A percentile compares a stretch with the other conserved stretches of the same genome.
Evolutionary conservation across 2,888 invertebrate genomes (phyloP).

Genomic region (Zaprionus lineosus): DNA sequence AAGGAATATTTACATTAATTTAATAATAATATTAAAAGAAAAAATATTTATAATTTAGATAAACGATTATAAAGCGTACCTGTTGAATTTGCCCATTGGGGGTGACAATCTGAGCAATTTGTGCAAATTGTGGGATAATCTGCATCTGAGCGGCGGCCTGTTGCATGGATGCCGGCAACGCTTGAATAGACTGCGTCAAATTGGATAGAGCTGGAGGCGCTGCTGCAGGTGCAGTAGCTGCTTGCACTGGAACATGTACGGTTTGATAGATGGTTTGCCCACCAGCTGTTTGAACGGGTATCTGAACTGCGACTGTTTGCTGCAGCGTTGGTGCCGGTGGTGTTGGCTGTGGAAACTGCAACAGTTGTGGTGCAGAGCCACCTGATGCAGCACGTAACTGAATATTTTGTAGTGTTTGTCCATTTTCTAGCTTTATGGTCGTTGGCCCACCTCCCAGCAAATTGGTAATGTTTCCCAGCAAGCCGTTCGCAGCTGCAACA

Average conservation of each 20-base stretch:
- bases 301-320: slow-evolving; percentile 94
- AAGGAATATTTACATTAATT: not conserved
- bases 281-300: slow-evolving; percentile 80
- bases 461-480: slow-evolving; percentile 78
- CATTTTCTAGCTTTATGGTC: slow-evolving; percentile 78
- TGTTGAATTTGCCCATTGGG: slow-evolving; percentile 95
- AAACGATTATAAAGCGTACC: slow-evolving; percentile 85
- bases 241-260: slow-evolving; percentile 95
- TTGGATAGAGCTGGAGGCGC: slow-evolving; percentile 84
- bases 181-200: slow-evolving; percentile 83
- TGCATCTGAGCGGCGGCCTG: slow-evolving; percentile 84
- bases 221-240: slow-evolving; percentile 84
- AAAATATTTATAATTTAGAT: no score
- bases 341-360: slow-evolving; percentile 80
- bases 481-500: slow-evolving; percentile 81
- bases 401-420: slow-evolving; percentile 87
- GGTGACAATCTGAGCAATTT: slow-evolving; percentile 92
- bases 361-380: slow-evolving; percentile 75
- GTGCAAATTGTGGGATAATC: slow-evolving; percentile 92
- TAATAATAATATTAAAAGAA: no score
- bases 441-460: slow-evolving; percentile 65
- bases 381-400: slow-evolving; percentile 85
- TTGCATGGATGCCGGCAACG: slow-evolving; percentile 80
- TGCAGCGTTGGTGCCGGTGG: slow-evolving; percentile 65
- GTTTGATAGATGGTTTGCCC: slow-evolving; percentile 98